phyloP scores from a whole-genome alignment of 2,888 invertebrate genomes.

The Metellina segmentata region DNA sequence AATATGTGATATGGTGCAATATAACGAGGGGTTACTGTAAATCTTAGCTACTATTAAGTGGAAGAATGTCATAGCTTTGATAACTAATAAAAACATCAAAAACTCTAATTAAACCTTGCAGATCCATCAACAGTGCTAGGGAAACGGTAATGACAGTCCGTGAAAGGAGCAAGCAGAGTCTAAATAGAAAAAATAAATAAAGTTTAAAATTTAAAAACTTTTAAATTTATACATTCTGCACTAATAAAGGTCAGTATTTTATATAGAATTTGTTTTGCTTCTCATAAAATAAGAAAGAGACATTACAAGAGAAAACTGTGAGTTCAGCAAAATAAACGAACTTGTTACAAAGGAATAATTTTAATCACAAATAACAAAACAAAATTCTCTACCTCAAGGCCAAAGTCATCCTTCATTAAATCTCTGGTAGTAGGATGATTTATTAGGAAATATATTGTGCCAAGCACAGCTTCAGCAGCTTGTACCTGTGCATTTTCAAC shows the following conservation, averaged over 20 bases:
- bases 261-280: too few species aligned
- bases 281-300: not conserved
- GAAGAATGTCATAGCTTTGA: not conserved
- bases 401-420: slow-evolving; percentile 87
- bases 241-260: too few species aligned
- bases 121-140: slow-evolving; percentile 82
- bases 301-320: not conserved
- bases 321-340: too few species aligned
- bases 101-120: slow-evolving; percentile 84
- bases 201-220: too few species aligned
- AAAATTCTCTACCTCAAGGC: slow-evolving; percentile 81
- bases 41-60: not conserved
- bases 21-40: too few species aligned
- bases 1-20: too few species aligned
- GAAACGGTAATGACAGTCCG: slow-evolving; percentile 90
- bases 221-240: too few species aligned
- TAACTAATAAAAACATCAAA: slow-evolving; percentile 25
- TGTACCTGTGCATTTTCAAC: slow-evolving; percentile 91
- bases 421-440: slow-evolving; percentile 91
- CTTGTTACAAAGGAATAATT: too few species aligned
- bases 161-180: slow-evolving; percentile 94
- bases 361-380: not conserved
- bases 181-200: slow-evolving; percentile 83
- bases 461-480: slow-evolving; percentile 94
- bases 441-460: slow-evolving; percentile 90